Percentiles rank a stretch among this genome's conserved stretches.
These are phyloP conservation scores for Drosophila azteca DNA, from an alignment of 1,140 invertebrate genomes.

Conservation along the genomic window DNA sequence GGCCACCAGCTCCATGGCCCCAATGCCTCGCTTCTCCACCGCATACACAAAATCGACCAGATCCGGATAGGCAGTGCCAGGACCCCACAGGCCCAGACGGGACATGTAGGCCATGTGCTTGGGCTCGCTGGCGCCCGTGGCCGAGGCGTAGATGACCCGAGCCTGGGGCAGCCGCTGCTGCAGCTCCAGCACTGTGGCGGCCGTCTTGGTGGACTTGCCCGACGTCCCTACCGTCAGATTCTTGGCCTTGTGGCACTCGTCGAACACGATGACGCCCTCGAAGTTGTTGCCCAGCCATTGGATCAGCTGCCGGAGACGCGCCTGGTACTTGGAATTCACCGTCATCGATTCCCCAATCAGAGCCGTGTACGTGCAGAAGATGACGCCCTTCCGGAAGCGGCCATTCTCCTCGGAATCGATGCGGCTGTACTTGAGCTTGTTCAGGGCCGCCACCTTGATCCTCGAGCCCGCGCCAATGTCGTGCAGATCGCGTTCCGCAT, in stretches of 20 bases:
- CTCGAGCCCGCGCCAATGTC: conserved; percentile 94
- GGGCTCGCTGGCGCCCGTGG: conserved; percentile 98
- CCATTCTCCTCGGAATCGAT: conserved; percentile 96
- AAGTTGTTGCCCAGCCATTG: conserved; percentile 98
- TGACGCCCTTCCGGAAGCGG: conserved; percentile 96
- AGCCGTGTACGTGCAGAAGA: conserved; percentile 99
- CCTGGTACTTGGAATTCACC: conserved; percentile 94
- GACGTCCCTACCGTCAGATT: conserved; percentile 97
- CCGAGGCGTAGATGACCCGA: conserved; percentile 98
- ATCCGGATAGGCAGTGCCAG: conserved; percentile 96
- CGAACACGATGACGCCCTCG: conserved; percentile 98
- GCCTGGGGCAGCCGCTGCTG: conserved; percentile 97
- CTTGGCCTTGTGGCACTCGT: conserved; percentile 99
- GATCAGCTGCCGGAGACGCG: conserved; percentile 95
- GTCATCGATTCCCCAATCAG: conserved; percentile 97
- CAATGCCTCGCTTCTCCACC: conserved; percentile 98
- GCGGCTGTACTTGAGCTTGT: conserved; percentile 98
- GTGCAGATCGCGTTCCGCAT: conserved; percentile 96
- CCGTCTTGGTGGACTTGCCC: conserved; percentile 95
- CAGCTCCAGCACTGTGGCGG: conserved; percentile 96
- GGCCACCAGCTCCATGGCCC: conserved; percentile 99
- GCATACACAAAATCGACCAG: conserved; percentile 98
- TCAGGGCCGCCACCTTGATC: conserved; percentile 90
- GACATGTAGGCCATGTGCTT: conserved; percentile 99
- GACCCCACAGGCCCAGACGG: conserved; percentile 98